phyloP scores from a whole-genome alignment of 2,888 invertebrate species.

The Apomyelois bistriatella region DNA sequence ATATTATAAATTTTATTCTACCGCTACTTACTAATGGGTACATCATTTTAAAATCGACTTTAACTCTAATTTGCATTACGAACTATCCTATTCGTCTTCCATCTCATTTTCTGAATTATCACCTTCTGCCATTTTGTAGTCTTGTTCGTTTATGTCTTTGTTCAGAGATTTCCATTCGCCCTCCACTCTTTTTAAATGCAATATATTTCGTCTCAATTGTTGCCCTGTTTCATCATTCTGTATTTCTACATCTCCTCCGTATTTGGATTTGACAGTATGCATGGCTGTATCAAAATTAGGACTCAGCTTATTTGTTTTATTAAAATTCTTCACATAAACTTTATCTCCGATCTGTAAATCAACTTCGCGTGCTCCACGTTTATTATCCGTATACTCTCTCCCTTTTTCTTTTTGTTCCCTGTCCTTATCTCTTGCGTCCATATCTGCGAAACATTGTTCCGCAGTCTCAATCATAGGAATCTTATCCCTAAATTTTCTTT shows the following conservation, averaged over 20 bases:
- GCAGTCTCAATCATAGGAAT: conserved; percentile 19
- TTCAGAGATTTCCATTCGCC: conserved; percentile 19
- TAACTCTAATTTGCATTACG: too few species aligned
- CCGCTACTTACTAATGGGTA: too few species aligned
- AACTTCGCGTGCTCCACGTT: conserved; percentile 18
- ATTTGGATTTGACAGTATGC: conserved; percentile 16
- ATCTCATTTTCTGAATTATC: too few species aligned
- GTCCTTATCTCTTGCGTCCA: conserved; percentile 24
- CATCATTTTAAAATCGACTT: too few species aligned
- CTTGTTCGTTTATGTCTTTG: too few species aligned
- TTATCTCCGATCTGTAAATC: conserved; percentile 24
- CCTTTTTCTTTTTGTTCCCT: conserved; percentile 24
- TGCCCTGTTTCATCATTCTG: conserved; percentile 26
- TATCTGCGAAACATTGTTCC: conserved; percentile 10
- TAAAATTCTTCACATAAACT: conserved; percentile 26
- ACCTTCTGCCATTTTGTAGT: too few species aligned
- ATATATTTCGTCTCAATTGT: conserved; percentile 19
- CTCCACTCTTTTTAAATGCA: conserved; percentile 25
- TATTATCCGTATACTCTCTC: conserved; percentile 24
- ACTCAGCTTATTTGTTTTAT: conserved; percentile 23
- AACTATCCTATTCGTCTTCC: too few species aligned
- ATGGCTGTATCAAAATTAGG: conserved; percentile 17
- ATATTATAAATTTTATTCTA: too few species aligned
- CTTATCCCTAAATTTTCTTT: conserved; percentile 24
- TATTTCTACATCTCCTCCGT: conserved; percentile 18